Base-by-base conservation (phyloP, 2,113 vertebrate species). In the Erinaceus europaeus region DNA sequence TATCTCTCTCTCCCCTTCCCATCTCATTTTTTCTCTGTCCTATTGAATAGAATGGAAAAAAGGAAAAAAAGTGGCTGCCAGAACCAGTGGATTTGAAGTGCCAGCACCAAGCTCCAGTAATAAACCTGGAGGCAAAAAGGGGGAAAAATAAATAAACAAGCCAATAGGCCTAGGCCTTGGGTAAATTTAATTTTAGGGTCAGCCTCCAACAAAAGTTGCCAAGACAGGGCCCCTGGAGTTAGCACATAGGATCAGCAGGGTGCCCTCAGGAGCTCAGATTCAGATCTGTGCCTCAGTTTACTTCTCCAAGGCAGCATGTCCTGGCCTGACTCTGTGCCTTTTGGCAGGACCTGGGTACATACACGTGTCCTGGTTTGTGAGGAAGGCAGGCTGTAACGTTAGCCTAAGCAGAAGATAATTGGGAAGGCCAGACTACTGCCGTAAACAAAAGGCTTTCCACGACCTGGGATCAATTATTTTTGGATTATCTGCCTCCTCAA, bases 391-490 rank as follows among this genome's bases (percentile, higher is more conserved):
- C 89, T 88, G 93, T 93, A 94, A 96, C 3, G 7, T 86, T 85
- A 93, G 89, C 89, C 94, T 96, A 89, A 94, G 93, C 86, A 77
- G 89, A 87, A 74, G 84, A 85, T 89, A 94, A 93, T 94, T 94
- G 84, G 93, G 93, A 92, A 94, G 92, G 80, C 67, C 89, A 53
- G 72, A 29, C 68, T 62, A 59, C 32, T 55, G 59, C 57, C 0
- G 32, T 85, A 84, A 94, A 94, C 94, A 94, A 90, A 94, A 90
- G 94, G 91, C 95, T 84, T 93, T 93, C 89, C 74, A 21, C 3
- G 32, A 92, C 92, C 89, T 82, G 81, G 86, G 89, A 94, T 96
- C 94, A 95, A 96, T 96, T 96, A 96, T 82, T 94, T 96, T 93
- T 86, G 95, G 95, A 96, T 96, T 95, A 96, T 93, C 89, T 93